Evolutionary conservation across 2,888 invertebrate genomes (phyloP).

Genomic region (Slavum lentiscoides): DNA sequence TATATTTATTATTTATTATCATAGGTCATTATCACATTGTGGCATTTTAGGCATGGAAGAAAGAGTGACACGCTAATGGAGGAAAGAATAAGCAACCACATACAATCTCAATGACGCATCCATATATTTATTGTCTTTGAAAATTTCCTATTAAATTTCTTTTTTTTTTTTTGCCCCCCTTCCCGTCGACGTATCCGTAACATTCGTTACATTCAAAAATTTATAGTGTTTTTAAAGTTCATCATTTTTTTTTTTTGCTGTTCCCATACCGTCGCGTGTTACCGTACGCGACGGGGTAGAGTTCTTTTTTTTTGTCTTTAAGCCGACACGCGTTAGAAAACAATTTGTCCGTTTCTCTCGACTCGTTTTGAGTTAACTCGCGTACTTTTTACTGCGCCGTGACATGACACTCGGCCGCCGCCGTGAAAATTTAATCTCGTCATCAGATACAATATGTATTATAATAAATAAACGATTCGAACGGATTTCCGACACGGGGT

Average conservation of each 20-base stretch:
- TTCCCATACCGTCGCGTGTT: too few species aligned
- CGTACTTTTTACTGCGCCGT: neutral
- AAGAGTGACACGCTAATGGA: too few species aligned
- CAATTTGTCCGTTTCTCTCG: neutral
- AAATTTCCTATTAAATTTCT: neutral
- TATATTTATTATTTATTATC: too few species aligned
- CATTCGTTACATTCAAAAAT: too few species aligned
- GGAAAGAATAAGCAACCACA: too few species aligned
- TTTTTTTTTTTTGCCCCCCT: neutral
- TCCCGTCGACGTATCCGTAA: too few species aligned
- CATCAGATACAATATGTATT: neutral
- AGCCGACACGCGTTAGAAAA: slow-evolving; percentile 1
- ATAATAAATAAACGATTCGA: neutral
- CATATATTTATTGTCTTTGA: too few species aligned
- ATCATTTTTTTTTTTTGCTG: neutral
- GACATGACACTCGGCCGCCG: neutral
- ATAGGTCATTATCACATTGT: too few species aligned
- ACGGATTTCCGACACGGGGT: neutral
- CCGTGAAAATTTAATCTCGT: slow-evolving; percentile 18
- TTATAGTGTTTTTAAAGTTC: neutral
- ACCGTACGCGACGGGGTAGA: too few species aligned
- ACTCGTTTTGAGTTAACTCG: neutral
- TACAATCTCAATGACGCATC: too few species aligned
- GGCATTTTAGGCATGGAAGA: too few species aligned
- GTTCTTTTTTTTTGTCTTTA: neutral